Evolutionary conservation across 2,888 invertebrate genomes (phyloP).

Genomic region (Coenonympha arcania): DNA sequence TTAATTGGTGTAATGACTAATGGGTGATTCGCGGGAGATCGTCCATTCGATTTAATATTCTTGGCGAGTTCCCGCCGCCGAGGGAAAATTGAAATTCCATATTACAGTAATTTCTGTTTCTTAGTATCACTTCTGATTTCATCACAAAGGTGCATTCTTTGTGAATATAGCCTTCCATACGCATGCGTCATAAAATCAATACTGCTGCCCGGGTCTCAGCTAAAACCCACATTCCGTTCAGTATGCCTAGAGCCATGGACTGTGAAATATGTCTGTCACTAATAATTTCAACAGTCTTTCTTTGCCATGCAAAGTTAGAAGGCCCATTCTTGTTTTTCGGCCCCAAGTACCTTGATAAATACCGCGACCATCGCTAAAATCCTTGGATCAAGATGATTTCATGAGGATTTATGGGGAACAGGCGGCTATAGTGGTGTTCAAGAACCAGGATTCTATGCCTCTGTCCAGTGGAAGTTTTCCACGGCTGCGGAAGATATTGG

Average conservation of each 20-base stretch:
- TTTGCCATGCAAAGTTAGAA: constrained; percentile 59
- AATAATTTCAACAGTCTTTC: constrained; percentile 19
- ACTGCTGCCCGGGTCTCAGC: not conserved
- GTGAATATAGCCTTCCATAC: too few relatives aligned
- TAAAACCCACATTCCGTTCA: too few relatives aligned
- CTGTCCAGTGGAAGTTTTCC: constrained; percentile 73
- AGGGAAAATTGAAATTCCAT: too few relatives aligned
- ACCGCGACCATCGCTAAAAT: constrained; percentile 69
- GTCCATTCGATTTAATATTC: too few relatives aligned
- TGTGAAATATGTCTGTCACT: constrained; percentile 9
- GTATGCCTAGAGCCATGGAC: not conserved
- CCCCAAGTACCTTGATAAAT: constrained; percentile 61
- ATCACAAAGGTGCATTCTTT: too few relatives aligned
- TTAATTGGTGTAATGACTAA: too few relatives aligned
- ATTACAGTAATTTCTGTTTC: too few relatives aligned
- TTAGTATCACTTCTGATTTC: too few relatives aligned
- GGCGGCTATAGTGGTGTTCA: constrained; percentile 75
- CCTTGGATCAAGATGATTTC: constrained; percentile 71
- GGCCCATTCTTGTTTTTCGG: constrained; percentile 77
- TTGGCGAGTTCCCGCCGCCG: too few relatives aligned
- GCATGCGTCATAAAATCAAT: constrained; percentile 22
- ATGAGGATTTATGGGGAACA: constrained; percentile 73
- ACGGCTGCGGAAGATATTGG: constrained; percentile 70
- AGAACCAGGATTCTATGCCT: constrained; percentile 73
- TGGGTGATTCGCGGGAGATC: too few relatives aligned